Base-by-base conservation (phyloP, 2,113 vertebrate genomes). In the Myiagra hebetior region DNA sequence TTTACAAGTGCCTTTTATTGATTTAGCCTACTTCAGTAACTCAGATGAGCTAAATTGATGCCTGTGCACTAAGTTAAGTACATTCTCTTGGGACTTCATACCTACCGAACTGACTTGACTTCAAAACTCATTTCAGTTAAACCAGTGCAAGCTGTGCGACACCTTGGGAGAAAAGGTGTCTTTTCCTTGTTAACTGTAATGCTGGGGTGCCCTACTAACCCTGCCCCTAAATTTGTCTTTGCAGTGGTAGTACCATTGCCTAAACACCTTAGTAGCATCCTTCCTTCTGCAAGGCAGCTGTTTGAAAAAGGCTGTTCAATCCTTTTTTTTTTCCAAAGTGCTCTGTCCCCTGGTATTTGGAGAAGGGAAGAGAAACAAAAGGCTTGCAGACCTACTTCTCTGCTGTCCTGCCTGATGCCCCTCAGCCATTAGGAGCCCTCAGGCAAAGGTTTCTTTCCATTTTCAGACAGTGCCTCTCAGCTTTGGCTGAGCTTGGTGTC, bases 1-100 rank as follows among this genome's bases (percentile, higher is more conserved):
- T 82, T 94, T 95, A 87, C 80, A 94, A 93, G 73, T 74, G 86
- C 63, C 74, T 91, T 47, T 52, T 95, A 95, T 97, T 92, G 95
- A 97, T 97, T 81, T 80, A 86, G 68, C 79, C 90, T 81, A 52
- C 79, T 94, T 70, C 60, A 86, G 93, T 88, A 91, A 67, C 75
- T 88, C 90, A 52, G 82, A 95, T 90, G 90, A 94, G 87, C 55
- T 59, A 85, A 93, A 89, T 9, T 93, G 94, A 83, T 93, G 82
- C 74, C 93, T 94, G 72, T 86, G 78, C 72, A 37, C 85, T 79
- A 65, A 79, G 85, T 65, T 88, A 90, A 91, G 22, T 44, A 31
- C 64, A 15, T 84, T 83, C 85, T 41, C 68, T 63, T 69, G 90
- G 52, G 79, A 74, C 85, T 96, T 93, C 78, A 41, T 74, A 86